phyloP scores from a whole-genome alignment of 1,140 invertebrate species.

The Periplaneta americana region DNA sequence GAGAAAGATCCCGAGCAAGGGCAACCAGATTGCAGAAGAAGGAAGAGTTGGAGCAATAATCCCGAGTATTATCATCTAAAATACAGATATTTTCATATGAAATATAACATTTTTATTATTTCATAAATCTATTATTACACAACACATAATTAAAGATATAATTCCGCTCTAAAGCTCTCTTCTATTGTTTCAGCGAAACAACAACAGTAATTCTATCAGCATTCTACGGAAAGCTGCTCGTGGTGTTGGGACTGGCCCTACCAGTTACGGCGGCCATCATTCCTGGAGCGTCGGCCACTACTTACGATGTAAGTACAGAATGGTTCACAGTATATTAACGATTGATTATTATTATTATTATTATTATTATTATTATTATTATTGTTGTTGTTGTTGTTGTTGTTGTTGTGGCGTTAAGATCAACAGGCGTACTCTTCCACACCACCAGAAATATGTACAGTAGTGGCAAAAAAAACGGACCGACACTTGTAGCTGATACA shows the following conservation, averaged over 20 bases:
- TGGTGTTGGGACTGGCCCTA: constrained; percentile 44
- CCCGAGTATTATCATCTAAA: no score
- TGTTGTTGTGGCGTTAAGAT: no score
- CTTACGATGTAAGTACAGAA: constrained; percentile 39
- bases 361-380: not conserved
- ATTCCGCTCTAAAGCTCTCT: no score
- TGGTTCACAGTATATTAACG: not conserved
- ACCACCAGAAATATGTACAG: no score
- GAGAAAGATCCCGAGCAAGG: not conserved
- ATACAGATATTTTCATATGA: no score
- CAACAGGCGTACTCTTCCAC: no score
- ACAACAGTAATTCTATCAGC: constrained; percentile 35
- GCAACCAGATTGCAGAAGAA: not conserved
- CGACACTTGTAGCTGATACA: no score
- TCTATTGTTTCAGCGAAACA: constrained; percentile 23
- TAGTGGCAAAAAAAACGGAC: no score
- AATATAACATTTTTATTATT: no score
- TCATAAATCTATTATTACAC: no score
- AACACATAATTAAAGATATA: no score
- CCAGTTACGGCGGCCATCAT: constrained; percentile 44
- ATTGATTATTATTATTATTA: not conserved
- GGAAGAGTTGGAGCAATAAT: not conserved
- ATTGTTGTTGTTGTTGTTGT: not conserved
- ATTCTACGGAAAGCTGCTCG: constrained; percentile 45
- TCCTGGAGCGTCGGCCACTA: constrained; percentile 31